phyloP scores from a whole-genome alignment of 2,113 vertebrate genomes.

The Crotalus viridis region DNA sequence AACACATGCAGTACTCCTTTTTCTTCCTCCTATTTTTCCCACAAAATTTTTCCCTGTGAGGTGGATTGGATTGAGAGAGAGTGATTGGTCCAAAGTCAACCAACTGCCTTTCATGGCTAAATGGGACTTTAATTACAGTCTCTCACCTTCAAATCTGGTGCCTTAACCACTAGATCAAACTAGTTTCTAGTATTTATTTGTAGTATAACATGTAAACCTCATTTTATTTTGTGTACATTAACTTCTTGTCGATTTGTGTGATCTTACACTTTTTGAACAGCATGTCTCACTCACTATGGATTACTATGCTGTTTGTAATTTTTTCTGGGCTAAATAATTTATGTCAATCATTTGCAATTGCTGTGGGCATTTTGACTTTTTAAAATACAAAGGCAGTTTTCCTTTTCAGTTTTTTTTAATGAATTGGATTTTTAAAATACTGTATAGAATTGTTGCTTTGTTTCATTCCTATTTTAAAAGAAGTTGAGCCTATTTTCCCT shows the following conservation, averaged over 20 bases:
- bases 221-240: neutral
- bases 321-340: neutral
- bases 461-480: neutral
- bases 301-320: neutral
- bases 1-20: too few species aligned
- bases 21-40: too few species aligned
- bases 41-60: too few species aligned
- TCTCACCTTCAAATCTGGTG: too few species aligned
- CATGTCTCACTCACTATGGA: too few species aligned
- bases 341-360: neutral
- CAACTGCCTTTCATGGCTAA: too few species aligned
- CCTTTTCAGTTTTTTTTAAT: neutral
- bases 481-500: neutral
- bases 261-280: too few species aligned
- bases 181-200: neutral
- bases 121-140: too few species aligned
- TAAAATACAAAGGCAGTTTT: neutral
- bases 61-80: too few species aligned
- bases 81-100: too few species aligned
- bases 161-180: too few species aligned
- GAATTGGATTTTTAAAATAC: neutral
- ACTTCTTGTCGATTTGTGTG: neutral
- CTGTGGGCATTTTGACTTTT: neutral
- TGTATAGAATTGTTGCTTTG: neutral
- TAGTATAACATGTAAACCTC: neutral